These are phyloP conservation scores for Pyrgilauda ruficollis DNA, from an alignment of 2,113 vertebrate genomes.

Conservation along the genomic window DNA sequence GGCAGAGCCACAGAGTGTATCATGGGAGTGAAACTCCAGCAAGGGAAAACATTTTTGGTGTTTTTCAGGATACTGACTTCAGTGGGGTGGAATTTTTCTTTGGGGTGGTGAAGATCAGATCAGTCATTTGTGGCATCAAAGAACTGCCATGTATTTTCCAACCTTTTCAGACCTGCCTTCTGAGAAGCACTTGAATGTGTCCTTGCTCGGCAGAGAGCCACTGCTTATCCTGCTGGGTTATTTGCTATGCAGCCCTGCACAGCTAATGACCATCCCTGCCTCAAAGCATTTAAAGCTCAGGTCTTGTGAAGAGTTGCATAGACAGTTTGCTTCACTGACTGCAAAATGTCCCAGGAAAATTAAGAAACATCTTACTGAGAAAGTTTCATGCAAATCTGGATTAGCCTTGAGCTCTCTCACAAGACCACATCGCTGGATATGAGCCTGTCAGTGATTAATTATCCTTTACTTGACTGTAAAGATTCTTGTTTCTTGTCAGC, in stretches of 20 bases:
- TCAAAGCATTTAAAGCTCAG: background rate
- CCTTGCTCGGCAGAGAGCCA: fast-evolving
- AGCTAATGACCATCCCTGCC: background rate
- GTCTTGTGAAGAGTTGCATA: background rate
- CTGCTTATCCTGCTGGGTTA: background rate
- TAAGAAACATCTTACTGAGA: background rate
- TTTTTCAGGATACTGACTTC: background rate
- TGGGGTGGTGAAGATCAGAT: background rate
- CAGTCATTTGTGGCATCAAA: background rate
- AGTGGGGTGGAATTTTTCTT: background rate
- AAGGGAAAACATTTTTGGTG: background rate
- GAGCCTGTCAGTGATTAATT: background rate
- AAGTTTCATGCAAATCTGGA: background rate
- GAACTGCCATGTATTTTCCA: background rate
- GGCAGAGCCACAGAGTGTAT: background rate
- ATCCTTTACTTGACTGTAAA: background rate
- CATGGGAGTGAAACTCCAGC: background rate
- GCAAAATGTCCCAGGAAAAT: background rate
- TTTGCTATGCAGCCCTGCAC: background rate
- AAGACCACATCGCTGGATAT: background rate
- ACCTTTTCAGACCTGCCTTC: background rate
- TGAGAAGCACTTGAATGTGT: background rate
- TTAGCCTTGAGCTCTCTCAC: background rate
- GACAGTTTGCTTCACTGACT: background rate
- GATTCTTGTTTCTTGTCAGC: background rate